Evolutionary conservation across 2,113 vertebrate species (phyloP).

Genomic region (Penelope pileata): DNA sequence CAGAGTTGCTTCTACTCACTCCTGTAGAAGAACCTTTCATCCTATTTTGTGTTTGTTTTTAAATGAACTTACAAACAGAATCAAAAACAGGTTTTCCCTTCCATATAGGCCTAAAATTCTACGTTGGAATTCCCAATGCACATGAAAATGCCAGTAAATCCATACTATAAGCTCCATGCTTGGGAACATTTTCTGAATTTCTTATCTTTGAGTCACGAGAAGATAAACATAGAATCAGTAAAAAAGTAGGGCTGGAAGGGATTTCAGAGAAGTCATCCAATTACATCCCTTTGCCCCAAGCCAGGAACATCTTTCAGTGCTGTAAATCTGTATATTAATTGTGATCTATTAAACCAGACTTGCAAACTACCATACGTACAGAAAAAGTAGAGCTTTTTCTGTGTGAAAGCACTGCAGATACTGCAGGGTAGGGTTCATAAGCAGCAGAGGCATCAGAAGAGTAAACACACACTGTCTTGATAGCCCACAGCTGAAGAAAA

Average conservation of each 20-base stretch:
- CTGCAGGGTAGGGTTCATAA: background rate
- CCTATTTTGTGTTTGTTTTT: background rate
- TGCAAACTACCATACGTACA: background rate
- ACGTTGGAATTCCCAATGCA: fast-evolving
- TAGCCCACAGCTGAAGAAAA: background rate
- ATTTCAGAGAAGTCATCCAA: background rate
- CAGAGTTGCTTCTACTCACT: background rate
- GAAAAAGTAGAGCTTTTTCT: background rate
- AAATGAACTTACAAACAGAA: background rate
- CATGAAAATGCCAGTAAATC: background rate
- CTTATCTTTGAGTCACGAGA: background rate
- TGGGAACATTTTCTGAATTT: background rate
- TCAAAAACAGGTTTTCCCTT: background rate
- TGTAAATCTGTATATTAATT: background rate
- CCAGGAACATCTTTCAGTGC: background rate
- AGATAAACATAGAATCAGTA: background rate
- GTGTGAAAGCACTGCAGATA: background rate
- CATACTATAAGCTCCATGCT: background rate
- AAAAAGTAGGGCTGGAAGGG: background rate
- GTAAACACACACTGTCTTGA: background rate
- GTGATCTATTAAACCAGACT: background rate
- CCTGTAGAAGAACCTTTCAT: background rate
- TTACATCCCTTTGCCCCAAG: background rate
- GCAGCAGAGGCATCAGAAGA: background rate
- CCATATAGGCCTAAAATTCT: background rate